Evolutionary conservation across 2,797 vertebrate species (phyloP).

Genomic region (Pelodytes ibericus): DNA sequence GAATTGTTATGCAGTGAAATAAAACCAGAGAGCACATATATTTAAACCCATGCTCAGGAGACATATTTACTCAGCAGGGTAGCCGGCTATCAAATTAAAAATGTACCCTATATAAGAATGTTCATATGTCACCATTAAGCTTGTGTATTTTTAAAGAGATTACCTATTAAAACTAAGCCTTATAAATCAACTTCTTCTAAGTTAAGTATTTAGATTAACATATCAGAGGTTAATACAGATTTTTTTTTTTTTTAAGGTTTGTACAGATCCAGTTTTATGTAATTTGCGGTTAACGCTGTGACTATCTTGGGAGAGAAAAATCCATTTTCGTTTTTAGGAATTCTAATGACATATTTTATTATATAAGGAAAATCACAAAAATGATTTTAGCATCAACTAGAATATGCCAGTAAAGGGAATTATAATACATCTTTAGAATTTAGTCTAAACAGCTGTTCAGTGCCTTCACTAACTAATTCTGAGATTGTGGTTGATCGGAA

Average conservation of each 20-base stretch:
- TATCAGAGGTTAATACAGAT: slow-evolving; percentile 63
- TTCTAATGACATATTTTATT: neutral
- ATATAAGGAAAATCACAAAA: neutral
- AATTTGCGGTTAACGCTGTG: neutral
- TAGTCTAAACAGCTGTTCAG: neutral
- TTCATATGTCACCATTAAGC: slow-evolving; percentile 73
- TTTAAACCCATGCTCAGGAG: slow-evolving; percentile 71
- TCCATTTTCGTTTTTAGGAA: neutral
- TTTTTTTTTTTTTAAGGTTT: slow-evolving; percentile 48
- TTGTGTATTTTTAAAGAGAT: slow-evolving; percentile 68
- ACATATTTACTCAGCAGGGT: slow-evolving; percentile 77
- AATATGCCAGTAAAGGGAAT: neutral
- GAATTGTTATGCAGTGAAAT: slow-evolving; percentile 88
- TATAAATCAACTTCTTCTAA: slow-evolving; percentile 66
- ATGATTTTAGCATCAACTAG: neutral
- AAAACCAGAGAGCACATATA: slow-evolving; percentile 64
- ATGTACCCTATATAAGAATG: slow-evolving; percentile 75
- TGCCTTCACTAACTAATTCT: neutral
- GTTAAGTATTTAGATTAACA: slow-evolving; percentile 68
- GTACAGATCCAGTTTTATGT: neutral
- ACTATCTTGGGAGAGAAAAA: no score
- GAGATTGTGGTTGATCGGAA: neutral
- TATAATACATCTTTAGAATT: neutral
- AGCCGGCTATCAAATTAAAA: slow-evolving; percentile 74
- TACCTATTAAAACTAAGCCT: slow-evolving; percentile 67